These are phyloP conservation scores for Drosophila lacertosa DNA, from an alignment of 1,140 invertebrate genomes.

Conservation along the genomic window DNA sequence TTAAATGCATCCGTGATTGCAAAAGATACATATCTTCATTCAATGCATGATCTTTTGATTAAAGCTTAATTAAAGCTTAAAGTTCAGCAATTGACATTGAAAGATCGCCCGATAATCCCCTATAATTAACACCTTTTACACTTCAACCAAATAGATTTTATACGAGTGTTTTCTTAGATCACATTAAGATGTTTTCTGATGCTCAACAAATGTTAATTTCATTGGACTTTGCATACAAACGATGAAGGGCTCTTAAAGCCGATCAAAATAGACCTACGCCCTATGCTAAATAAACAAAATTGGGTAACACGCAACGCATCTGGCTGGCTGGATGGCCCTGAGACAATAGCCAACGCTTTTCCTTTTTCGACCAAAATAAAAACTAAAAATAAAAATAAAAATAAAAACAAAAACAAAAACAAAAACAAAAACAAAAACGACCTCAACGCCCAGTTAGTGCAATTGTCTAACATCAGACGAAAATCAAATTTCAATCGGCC, in stretches of 20 bases:
- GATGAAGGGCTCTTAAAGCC: constrained; percentile 9
- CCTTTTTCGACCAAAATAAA: constrained; percentile 11
- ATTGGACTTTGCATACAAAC: constrained; percentile 18
- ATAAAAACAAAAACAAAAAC: constrained; percentile 19
- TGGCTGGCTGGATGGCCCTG: constrained; percentile 15
- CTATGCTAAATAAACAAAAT: constrained; percentile 24
- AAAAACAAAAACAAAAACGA: constrained; percentile 20
- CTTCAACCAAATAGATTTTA: constrained; percentile 25
- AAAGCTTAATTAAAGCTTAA: constrained; percentile 21
- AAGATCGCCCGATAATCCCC: constrained; percentile 7
- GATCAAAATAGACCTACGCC: constrained; percentile 26
- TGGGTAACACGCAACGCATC: constrained; percentile 23
- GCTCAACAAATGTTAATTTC: constrained; percentile 16
- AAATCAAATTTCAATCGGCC: constrained; percentile 40
- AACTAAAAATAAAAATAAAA: neutral
- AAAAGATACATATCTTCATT: constrained; percentile 7
- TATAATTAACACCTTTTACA: constrained; percentile 42
- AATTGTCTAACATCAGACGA: constrained; percentile 31
- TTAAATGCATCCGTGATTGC: neutral
- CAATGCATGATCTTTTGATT: constrained; percentile 22
- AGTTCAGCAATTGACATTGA: constrained; percentile 42
- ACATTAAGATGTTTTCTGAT: too few relatives aligned
- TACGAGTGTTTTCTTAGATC: neutral
- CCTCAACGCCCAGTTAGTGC: constrained; percentile 38
- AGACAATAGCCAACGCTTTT: constrained; percentile 43